Evolutionary conservation across 2,797 vertebrate species (phyloP).

Genomic region (Enteromius afrohamiltoni): DNA sequence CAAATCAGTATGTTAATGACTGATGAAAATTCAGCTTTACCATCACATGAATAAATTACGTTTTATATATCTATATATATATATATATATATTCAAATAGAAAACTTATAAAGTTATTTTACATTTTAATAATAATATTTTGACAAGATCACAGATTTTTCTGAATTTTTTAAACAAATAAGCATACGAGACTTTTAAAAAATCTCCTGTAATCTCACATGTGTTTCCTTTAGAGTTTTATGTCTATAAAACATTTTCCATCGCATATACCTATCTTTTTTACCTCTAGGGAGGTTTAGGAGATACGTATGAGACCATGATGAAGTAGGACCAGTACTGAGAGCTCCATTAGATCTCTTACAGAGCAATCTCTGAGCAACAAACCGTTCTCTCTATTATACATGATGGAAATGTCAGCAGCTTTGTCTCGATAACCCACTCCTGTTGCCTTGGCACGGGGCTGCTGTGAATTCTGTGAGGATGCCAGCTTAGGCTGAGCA

Average conservation of each 20-base stretch:
- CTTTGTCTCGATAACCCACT: not conserved
- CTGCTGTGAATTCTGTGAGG: constrained; percentile 62
- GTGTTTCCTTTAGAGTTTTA: too few species aligned
- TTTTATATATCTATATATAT: too few species aligned
- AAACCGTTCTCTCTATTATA: not conserved
- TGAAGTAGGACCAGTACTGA: not conserved
- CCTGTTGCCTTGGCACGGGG: constrained; percentile 49
- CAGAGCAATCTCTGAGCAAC: not conserved
- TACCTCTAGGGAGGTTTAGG: not conserved
- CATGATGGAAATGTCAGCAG: constrained; percentile 43
- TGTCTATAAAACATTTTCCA: not conserved
- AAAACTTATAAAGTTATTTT: not conserved
- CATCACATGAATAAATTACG: not conserved
- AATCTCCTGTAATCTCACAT: not conserved
- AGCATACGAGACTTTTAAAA: not conserved
- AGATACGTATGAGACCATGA: not conserved
- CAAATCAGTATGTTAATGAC: not conserved
- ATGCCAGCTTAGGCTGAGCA: constrained; percentile 55
- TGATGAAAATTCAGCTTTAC: not conserved
- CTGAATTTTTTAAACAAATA: not conserved
- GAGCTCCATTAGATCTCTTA: not conserved
- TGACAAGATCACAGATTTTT: not conserved
- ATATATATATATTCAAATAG: not conserved
- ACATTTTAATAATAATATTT: not conserved
- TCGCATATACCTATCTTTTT: not conserved